Evolutionary conservation across 2,888 invertebrate species (phyloP), one percentile per base, ranked within the genome.

Genomic region (Eretmocerus hayati): DNA sequence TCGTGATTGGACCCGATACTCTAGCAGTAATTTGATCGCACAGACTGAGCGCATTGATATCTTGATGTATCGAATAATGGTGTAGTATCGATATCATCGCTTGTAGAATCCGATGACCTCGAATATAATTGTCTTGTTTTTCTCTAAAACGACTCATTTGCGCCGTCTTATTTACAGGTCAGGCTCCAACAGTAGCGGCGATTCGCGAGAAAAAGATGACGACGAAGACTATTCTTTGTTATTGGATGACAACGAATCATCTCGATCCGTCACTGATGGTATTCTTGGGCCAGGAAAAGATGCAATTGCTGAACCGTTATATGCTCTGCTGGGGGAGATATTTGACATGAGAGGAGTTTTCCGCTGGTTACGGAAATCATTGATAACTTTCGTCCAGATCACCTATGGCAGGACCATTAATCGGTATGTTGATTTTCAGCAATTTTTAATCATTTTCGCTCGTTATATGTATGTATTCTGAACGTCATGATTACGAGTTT

Each of bases 381-480:
- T 93, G 18, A 91, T 93, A 58, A 86, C 87, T 2, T 92, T 93
- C 72, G 91, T 93, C 20, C 92, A 92, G 73, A 85, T 90, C 50
- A 88, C 90, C 0, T 92, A 90, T 65, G 91, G 91, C n/a, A 78
- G 90, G 53, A 92, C 90, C 48, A 93, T 93, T 38, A 93, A 91
- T 67, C 82, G 86, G 81, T 85, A 73, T 40, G 11, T 26, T 26
- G 26, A 9, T 26, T 26, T 26, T 11, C 26, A 26, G 11, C 26
- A 26, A 6, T 26, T 26, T 9, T 11, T 11, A n/a, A n/a, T n/a
- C n/a, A n/a, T n/a, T n/a, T n/a, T n/a, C n/a, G n/a, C n/a, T n/a
- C n/a, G n/a, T n/a, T n/a, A n/a, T n/a, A n/a, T n/a, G n/a, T n/a
- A n/a, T n/a, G n/a, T n/a, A n/a, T n/a, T n/a, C n/a, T n/a, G n/a